Evolutionary conservation across 1,140 invertebrate genomes (phyloP).

Genomic region (Drosophila baimaii): DNA sequence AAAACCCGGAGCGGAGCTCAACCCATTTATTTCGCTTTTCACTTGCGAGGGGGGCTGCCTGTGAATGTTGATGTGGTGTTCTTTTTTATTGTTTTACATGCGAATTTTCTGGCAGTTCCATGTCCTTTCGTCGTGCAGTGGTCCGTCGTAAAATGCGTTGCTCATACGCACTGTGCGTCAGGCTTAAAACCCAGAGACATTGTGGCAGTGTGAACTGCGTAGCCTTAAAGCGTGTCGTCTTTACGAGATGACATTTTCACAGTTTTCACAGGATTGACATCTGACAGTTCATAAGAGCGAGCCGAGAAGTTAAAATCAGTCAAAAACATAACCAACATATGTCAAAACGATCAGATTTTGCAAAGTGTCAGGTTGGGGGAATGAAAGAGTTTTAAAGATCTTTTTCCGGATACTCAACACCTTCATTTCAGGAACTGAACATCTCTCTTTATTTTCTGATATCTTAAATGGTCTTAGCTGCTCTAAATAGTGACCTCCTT

Average conservation of each 20-base stretch:
- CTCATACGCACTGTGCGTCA: slow-evolving; percentile 58
- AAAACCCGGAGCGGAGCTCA: slow-evolving; percentile 54
- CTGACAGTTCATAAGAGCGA: slow-evolving; percentile 30
- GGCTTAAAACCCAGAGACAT: slow-evolving; percentile 48
- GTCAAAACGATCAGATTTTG: slow-evolving; percentile 7
- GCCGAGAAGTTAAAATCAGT: slow-evolving; percentile 12
- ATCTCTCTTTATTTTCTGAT: no score
- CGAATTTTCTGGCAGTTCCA: slow-evolving; percentile 30
- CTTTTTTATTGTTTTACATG: slow-evolving; percentile 44
- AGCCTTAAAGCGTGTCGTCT: slow-evolving; percentile 42
- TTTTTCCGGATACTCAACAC: no score
- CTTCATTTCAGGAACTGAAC: no score
- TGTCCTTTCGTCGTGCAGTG: background rate
- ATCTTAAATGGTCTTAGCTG: no score
- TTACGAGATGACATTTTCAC: slow-evolving; percentile 52
- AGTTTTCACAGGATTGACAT: slow-evolving; percentile 35
- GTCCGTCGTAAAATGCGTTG: slow-evolving; percentile 45
- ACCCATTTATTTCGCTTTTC: slow-evolving; percentile 30
- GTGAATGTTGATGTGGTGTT: slow-evolving; percentile 26
- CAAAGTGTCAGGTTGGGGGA: background rate
- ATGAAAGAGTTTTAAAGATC: no score
- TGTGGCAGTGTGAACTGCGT: slow-evolving; percentile 23
- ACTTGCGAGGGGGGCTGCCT: slow-evolving; percentile 21
- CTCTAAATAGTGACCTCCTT: no score
- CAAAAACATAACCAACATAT: slow-evolving; percentile 6